phyloP scores from a whole-genome alignment of 2,113 vertebrate genomes.

The Solenodon paradoxus region DNA sequence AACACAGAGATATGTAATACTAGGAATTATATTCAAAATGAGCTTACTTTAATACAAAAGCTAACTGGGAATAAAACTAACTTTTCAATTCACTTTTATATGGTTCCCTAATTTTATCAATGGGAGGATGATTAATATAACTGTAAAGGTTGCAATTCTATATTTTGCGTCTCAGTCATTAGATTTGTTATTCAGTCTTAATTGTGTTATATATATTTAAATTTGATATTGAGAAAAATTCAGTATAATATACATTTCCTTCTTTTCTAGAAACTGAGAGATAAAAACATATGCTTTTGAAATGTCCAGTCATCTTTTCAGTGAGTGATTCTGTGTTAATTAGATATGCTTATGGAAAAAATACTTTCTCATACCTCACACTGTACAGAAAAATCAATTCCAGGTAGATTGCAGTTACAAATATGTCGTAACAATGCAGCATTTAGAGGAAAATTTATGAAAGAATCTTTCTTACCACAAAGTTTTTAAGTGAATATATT shows the following conservation, averaged over 20 bases:
- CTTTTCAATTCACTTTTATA: not conserved
- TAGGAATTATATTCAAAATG: not conserved
- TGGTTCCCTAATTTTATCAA: not conserved
- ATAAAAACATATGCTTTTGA: not conserved
- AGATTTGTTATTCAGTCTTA: not conserved
- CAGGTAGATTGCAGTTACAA: not conserved
- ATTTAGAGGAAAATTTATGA: not conserved
- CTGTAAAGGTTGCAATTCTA: not conserved
- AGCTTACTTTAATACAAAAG: not conserved
- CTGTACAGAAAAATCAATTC: slow-evolving; percentile 13
- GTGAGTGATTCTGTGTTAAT: not conserved
- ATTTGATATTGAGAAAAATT: not conserved
- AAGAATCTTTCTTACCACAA: not conserved
- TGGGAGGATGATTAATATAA: not conserved
- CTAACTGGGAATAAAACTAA: not conserved
- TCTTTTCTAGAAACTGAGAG: not conserved
- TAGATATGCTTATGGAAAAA: not conserved
- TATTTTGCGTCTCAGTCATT: not conserved
- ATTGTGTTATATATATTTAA: not conserved
- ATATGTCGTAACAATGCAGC: not conserved
- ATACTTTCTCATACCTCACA: not conserved
- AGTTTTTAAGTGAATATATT: not conserved
- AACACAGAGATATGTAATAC: not conserved
- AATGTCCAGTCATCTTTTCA: not conserved
- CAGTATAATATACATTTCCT: not conserved